Percentiles rank a stretch among this genome's conserved stretches.
Evolutionary conservation across 2,797 vertebrate species (phyloP).

Genomic region (Myripristis murdjan): DNA sequence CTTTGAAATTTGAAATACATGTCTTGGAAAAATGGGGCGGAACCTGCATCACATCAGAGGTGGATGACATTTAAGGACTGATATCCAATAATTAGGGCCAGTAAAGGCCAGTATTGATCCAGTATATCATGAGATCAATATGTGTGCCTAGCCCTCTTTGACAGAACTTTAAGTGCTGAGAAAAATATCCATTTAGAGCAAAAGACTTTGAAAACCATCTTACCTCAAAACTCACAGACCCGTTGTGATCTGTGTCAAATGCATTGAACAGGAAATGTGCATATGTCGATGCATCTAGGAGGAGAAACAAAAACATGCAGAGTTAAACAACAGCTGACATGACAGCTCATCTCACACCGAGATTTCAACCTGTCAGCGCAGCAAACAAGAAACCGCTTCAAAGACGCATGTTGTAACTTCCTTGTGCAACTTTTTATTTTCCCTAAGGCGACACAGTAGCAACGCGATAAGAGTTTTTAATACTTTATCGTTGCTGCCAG

Average conservation of each 20-base stretch:
- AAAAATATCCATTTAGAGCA: background rate
- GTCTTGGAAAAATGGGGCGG: no score
- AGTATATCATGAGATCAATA: no score
- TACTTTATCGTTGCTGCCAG: constrained; percentile 44
- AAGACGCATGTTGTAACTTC: constrained; percentile 12
- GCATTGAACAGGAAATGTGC: constrained; percentile 99
- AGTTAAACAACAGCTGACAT: background rate
- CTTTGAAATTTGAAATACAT: no score
- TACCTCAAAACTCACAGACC: constrained; percentile 99
- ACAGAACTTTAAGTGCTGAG: background rate
- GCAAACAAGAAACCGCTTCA: constrained; percentile 35
- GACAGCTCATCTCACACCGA: constrained; percentile 14
- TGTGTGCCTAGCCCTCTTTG: no score
- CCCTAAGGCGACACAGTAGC: constrained; percentile 26
- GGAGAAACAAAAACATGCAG: constrained; percentile 23
- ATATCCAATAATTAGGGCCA: no score
- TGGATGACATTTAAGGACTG: no score
- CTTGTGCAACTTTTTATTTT: constrained; percentile 28
- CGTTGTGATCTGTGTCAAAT: constrained; percentile 98
- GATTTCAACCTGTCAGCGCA: constrained; percentile 4
- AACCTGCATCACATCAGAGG: no score
- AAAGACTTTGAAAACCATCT: constrained; percentile 52
- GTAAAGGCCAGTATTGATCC: no score
- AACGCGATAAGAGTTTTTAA: constrained; percentile 22
- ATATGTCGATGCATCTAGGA: constrained; percentile 95